Evolutionary conservation across 2,797 vertebrate genomes (phyloP).

Genomic region (Tokudaia muenninki): DNA sequence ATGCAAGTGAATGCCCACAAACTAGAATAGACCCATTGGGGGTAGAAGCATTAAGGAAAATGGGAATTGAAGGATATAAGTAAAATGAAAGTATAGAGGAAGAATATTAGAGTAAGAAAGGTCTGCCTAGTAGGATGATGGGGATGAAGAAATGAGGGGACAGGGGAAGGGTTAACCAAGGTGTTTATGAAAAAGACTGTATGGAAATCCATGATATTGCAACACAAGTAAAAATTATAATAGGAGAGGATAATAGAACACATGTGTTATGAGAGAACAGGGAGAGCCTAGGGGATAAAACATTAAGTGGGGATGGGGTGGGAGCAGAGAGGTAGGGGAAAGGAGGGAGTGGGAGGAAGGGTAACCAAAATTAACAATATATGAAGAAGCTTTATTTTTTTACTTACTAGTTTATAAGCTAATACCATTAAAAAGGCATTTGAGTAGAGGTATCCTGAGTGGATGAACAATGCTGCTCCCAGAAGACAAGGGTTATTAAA

Average conservation of each 20-base stretch:
- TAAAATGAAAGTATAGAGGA: background rate
- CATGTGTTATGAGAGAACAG: background rate
- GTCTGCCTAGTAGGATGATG: background rate
- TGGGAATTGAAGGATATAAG: no score
- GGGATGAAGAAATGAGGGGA: background rate
- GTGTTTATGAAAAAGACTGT: background rate
- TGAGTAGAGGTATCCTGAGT: background rate
- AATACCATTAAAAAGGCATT: background rate
- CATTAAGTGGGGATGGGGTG: background rate
- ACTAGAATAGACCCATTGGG: background rate
- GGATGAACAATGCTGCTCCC: background rate
- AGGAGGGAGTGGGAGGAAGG: no score
- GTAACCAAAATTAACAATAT: background rate
- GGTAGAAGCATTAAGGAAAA: background rate
- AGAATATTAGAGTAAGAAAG: background rate
- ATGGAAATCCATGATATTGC: background rate
- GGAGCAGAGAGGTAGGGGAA: no score
- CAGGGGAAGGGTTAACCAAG: background rate
- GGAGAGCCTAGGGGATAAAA: background rate
- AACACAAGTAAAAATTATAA: background rate
- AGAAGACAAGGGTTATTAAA: background rate
- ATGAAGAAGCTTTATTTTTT: background rate
- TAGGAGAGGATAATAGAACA: background rate
- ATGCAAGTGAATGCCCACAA: background rate
- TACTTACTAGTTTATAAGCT: background rate